Base-by-base conservation (phyloP, 2,113 vertebrate genomes). In the Dinomys branickii region DNA sequence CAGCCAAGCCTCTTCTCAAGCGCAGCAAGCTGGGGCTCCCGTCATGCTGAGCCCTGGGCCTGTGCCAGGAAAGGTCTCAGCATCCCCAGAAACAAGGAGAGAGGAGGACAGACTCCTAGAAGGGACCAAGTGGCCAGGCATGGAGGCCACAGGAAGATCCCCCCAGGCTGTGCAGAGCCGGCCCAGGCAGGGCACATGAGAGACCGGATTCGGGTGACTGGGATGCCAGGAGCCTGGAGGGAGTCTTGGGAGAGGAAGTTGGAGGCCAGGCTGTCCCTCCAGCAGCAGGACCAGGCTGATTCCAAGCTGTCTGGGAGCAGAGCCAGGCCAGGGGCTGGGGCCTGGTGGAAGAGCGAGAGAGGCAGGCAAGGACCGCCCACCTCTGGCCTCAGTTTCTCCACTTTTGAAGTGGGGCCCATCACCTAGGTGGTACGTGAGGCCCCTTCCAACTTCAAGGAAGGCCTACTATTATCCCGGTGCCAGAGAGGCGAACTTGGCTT, bases 141-240 rank as follows among this genome's bases (percentile, higher is more conserved):
- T 35, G 1, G 35, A 3, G 0, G 35, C 5, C n/a, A 2, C 30
- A 9, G 6, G 30, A 50, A 33, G 8, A 7, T 0, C 1, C 17
- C n/a, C 2, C 0, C 3, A 38, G 61, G 50, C 52, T 10, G 56
- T 11, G 30, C n/a, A 56, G 47, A 35, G 1, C 1, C 1, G 0
- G 22, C 69, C 50, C 20, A 1, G 7, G 5, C 17, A 1, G 14
- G 20, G 10, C 3, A 33, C 13, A 0, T 0, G 0, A 12, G n/a
- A 59, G 24, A 50, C 69, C 35, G 4, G 30, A 12, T 7, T 35
- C 13, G 8, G 54, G 75, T 63, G n/a, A n/a, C 44, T 54, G 44
- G 38, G 22, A 14, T 19, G 17, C 41, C 4, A 12, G 20, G 26
- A 26, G 1, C 30, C 33, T 1, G 26, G 50, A 44, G n/a, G 20